Base-by-base conservation (phyloP, 2,888 invertebrate species). In the Ceriagrion tenellum region DNA sequence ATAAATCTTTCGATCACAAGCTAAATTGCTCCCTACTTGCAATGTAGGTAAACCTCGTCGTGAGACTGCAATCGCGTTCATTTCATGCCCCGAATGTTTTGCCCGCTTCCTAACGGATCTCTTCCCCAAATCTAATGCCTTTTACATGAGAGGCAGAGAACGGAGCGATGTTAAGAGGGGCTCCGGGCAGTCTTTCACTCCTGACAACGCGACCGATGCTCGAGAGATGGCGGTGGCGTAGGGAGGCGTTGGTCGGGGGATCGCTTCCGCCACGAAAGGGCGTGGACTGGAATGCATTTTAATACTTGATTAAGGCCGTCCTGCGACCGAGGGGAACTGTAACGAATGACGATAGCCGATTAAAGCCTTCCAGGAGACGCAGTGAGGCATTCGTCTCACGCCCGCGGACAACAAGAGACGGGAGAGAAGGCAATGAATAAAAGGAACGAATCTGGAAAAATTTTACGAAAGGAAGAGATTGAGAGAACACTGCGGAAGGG, bases 361-460 rank as follows among this genome's bases (percentile, higher is more conserved):
- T n/a, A 69, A 23, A 69, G 69, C 69, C 35, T 35, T 18, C 30
- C 23, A n/a, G 47, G 69, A 69, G n/a, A 18, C 35, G 81, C 81
- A 81, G 12, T 81, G 81, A 16, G 81, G 69, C n/a, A 81, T 81
- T 81, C 81, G 81, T 30, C 81, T 81, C 81, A 81, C 81, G 81
- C 26, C 13, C 81, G 35, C 16, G 35, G 35, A 81, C 12, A n/a
- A 69, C 0, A 18, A 0, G 16, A 30, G 35, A 0, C 0, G 16
- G 81, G 81, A 35, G 2, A 6, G 30, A 35, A 35, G 30, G 1
- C n/a, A n/a, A n/a, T n/a, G n/a, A 8, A 47, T 8, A 8, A 47
- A 47, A 8, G 47, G 8, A 47, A 47, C 47, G 8, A 47, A 47
- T 47, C 47, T 8, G 47, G 47, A 47, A 8, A 47, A 47, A 4